These are phyloP conservation scores for Bagarius yarrelli DNA, from an alignment of 2,113 vertebrate species.

Conservation along the genomic window DNA sequence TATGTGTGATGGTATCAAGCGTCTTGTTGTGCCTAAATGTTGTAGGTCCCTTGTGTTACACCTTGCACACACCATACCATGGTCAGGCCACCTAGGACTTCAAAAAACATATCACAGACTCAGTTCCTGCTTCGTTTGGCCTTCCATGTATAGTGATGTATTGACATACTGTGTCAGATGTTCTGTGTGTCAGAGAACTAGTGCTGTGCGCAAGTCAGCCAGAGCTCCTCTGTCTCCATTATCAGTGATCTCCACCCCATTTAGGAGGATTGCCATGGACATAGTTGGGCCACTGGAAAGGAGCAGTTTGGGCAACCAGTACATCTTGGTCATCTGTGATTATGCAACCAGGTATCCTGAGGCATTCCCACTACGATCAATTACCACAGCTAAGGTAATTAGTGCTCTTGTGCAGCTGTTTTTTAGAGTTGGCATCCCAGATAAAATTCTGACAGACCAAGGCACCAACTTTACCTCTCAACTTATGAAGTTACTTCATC, in stretches of 20 bases:
- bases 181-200: not conserved
- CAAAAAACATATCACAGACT: no score
- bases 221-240: not conserved
- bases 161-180: not conserved
- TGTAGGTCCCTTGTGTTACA: no score
- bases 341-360: not conserved
- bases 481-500: not conserved
- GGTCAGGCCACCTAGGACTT: no score
- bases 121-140: not conserved
- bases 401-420: not conserved
- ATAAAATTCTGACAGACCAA: constrained; percentile 13
- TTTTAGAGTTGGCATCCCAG: not conserved
- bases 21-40: no score
- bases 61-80: no score
- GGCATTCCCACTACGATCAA: not conserved
- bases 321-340: not conserved
- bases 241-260: not conserved
- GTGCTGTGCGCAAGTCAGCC: not conserved
- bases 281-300: not conserved
- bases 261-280: not conserved
- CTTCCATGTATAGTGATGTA: not conserved
- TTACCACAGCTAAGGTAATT: not conserved
- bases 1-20: no score
- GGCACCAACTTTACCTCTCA: not conserved
- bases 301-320: not conserved